phyloP scores from a whole-genome alignment of 2,797 vertebrate species.

The Coilia nasus region DNA sequence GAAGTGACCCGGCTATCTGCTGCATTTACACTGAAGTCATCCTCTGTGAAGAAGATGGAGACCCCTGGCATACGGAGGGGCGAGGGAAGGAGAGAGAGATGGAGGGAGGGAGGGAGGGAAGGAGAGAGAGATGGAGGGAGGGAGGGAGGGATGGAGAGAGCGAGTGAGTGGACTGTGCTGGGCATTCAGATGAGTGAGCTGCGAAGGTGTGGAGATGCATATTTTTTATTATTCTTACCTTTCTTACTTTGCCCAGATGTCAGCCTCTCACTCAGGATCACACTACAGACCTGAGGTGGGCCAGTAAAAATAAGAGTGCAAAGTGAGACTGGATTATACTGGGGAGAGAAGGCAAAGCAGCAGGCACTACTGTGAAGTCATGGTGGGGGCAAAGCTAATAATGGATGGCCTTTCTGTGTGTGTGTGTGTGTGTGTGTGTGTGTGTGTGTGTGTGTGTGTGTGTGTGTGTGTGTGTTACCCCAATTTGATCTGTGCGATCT shows the following conservation, averaged over 20 bases:
- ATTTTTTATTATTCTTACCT: neutral
- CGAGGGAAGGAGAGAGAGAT: neutral
- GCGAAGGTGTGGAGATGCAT: neutral
- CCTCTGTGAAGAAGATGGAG: neutral
- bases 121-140: neutral
- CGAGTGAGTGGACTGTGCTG: neutral
- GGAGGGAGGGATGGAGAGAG: neutral
- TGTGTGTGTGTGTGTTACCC: neutral
- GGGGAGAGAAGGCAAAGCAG: neutral
- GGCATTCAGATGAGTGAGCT: neutral
- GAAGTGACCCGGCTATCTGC: constrained; percentile 22
- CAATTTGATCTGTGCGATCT: too few relatives aligned
- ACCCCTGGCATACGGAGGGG: neutral
- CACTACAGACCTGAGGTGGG: neutral
- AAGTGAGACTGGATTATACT: neutral
- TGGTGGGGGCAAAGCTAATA: neutral
- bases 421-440: constrained; percentile 3
- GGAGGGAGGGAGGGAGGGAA: neutral
- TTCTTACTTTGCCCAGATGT: neutral
- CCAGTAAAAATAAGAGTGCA: neutral
- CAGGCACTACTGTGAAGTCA: constrained; percentile 5
- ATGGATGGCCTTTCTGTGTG: neutral
- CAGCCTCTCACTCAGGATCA: neutral
- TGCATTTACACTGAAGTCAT: neutral
- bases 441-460: neutral